Evolutionary conservation across 2,888 invertebrate species (phyloP).

Genomic region (Trissolcus brochymenae): DNA sequence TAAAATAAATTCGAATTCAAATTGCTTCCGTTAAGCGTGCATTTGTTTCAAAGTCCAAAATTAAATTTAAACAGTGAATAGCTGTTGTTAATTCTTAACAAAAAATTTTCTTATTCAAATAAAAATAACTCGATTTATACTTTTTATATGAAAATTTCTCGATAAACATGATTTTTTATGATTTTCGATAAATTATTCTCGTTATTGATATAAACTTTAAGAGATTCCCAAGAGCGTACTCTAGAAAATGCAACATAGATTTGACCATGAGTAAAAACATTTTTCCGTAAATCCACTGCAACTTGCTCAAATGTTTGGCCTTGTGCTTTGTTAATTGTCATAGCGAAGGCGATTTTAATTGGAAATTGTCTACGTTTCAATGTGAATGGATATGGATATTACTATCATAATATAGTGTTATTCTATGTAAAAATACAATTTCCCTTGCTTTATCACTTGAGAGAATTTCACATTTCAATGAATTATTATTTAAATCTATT

Average conservation of each 20-base stretch:
- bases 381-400: slow-evolving; percentile 11
- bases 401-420: slow-evolving; percentile 20
- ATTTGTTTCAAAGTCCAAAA: no score
- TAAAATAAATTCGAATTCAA: no score
- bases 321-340: slow-evolving; percentile 17
- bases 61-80: no score
- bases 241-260: slow-evolving; percentile 13
- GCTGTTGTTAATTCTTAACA: neutral
- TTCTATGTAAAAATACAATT: slow-evolving; percentile 19
- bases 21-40: no score
- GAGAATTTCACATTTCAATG: slow-evolving; percentile 17
- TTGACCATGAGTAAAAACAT: slow-evolving; percentile 15
- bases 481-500: slow-evolving; percentile 16
- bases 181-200: slow-evolving; percentile 5
- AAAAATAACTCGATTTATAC: no score
- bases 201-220: slow-evolving; percentile 8
- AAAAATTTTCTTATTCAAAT: neutral
- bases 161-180: slow-evolving; percentile 1
- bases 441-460: slow-evolving; percentile 8
- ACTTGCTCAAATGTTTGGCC: slow-evolving; percentile 7
- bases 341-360: slow-evolving; percentile 12
- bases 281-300: slow-evolving; percentile 12
- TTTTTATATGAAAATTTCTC: neutral
- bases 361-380: slow-evolving; percentile 16
- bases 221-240: slow-evolving; percentile 5